These are phyloP conservation scores for Himalopsyche anomala DNA, from an alignment of 2,888 invertebrate species.

Conservation along the genomic window DNA sequence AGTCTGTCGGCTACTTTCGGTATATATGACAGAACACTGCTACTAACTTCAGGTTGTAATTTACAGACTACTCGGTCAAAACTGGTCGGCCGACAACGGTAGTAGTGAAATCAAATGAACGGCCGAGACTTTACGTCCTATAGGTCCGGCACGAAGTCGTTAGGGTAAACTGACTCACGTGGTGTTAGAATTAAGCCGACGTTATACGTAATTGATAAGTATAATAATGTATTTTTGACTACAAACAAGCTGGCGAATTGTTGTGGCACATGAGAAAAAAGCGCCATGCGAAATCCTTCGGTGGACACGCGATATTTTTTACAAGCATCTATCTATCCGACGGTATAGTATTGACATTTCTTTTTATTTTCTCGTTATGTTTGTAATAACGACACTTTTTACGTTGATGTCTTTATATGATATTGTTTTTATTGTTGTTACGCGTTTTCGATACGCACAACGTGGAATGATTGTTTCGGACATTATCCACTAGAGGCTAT, in stretches of 20 bases:
- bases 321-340: neutral
- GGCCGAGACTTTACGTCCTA: too few species aligned
- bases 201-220: too few species aligned
- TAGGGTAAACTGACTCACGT: too few species aligned
- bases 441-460: constrained; percentile 25
- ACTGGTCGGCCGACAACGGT: too few species aligned
- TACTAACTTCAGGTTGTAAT: too few species aligned
- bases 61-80: too few species aligned
- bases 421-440: constrained; percentile 35
- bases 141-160: too few species aligned
- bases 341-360: neutral
- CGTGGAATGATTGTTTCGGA: constrained; percentile 26
- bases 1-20: too few species aligned
- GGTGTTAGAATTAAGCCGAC: too few species aligned
- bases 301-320: constrained; percentile 40
- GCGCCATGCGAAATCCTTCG: neutral
- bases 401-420: constrained; percentile 21
- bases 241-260: neutral
- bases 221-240: too few species aligned
- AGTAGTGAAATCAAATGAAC: too few species aligned
- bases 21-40: too few species aligned
- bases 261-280: neutral
- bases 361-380: constrained; percentile 42
- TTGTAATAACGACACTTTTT: constrained; percentile 34
- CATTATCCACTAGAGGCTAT: neutral